Base-by-base conservation (phyloP, 2,113 vertebrate genomes). In the Tonatia bakeri region DNA sequence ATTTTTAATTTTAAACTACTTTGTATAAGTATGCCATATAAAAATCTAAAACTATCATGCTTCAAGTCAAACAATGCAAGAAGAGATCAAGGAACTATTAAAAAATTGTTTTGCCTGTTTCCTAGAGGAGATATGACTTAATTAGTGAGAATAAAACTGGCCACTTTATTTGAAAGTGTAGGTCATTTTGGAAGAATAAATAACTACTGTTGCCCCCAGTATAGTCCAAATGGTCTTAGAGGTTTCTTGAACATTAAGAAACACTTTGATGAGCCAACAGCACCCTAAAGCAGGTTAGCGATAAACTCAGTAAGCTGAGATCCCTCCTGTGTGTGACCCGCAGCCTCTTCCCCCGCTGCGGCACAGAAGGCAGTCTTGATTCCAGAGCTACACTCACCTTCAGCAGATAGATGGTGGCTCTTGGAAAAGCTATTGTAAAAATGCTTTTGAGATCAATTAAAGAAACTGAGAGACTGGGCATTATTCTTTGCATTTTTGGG, bases 201-300 rank as follows among this genome's bases (percentile, higher is more conserved):
- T n/a, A 86, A 26, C 12, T 80, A 72, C 8, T 11, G 33, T 86
- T 83, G 36, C 43, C 38, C 10, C 33, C n/a, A 26, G 59, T 50
- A 47, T 20, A 79, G 85, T 85, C 94, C 89, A 89, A 72, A 94
- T 92, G 88, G 80, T 69, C 76, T 89, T 69, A 52, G 50, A 47
- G 14, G 36, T 54, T 87, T 86, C 65, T 47, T 56, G 43, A 40
- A 54, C 61, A 65, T 82, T 81, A 93, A 89, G 47, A 92, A 87
- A 75, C 40, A 90, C 52, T 90, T 94, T 91, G 95, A 61, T 82
- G 36, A 94, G 31, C 13, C 59, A 92, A 61, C 12, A 70, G 61
- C 16, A 54, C 40, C 52, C 36, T 80, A 56, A 89, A 72, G 7
- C 45, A 79, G 33, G 61, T 59, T 59, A 45, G 76, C n/a, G 20